These are phyloP conservation scores for Encarsia formosa DNA, from an alignment of 2,888 invertebrate species.

Conservation along the genomic window DNA sequence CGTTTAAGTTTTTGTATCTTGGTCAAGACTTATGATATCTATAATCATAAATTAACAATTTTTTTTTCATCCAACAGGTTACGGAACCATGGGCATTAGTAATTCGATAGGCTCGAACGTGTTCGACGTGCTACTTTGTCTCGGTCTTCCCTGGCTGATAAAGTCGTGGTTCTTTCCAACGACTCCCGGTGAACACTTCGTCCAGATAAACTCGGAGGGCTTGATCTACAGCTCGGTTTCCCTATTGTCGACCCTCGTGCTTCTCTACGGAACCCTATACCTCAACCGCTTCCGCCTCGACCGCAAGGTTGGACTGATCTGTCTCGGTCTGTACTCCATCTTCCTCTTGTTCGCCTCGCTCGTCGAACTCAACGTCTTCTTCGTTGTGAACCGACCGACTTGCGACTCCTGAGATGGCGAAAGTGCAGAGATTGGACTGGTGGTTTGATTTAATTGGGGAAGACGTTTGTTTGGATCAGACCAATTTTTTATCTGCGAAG, in stretches of 20 bases:
- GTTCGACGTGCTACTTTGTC: conserved; percentile 73
- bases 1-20: too few species aligned
- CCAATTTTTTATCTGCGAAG: too few species aligned
- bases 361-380: conserved; percentile 74
- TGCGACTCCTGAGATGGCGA: conserved; percentile 49
- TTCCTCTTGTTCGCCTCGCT: conserved; percentile 68
- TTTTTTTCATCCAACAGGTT: conserved; percentile 53
- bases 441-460: too few species aligned
- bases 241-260: conserved; percentile 67
- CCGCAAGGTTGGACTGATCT: conserved; percentile 66
- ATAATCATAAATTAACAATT: background rate
- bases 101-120: conserved; percentile 80
- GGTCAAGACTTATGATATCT: too few species aligned
- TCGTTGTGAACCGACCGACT: conserved; percentile 67
- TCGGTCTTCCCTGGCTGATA: conserved; percentile 75
- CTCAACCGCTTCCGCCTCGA: conserved; percentile 67
- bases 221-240: conserved; percentile 72
- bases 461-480: too few species aligned
- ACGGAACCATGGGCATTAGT: conserved; percentile 75
- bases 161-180: conserved; percentile 64
- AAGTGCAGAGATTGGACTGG: too few species aligned
- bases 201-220: conserved; percentile 72
- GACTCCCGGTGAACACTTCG: conserved; percentile 57
- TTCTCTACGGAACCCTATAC: conserved; percentile 64
- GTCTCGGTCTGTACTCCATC: conserved; percentile 62